phyloP scores from a whole-genome alignment of 2,888 invertebrate genomes.

The Cryptops parisi region DNA sequence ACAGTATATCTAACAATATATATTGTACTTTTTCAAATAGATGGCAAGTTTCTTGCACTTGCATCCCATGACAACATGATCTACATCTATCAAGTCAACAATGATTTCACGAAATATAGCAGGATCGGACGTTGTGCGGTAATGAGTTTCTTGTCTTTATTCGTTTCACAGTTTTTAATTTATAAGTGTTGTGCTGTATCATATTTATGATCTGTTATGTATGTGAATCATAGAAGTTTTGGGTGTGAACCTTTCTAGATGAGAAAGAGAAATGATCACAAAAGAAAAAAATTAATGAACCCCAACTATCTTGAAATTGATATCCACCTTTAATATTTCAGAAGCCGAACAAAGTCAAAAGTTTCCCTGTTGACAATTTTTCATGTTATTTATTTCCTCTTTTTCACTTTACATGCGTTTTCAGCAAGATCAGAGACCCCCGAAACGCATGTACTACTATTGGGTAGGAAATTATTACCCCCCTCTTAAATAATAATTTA shows the following conservation, averaged over 20 bases:
- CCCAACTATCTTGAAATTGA: too few relatives aligned
- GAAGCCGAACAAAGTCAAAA: too few relatives aligned
- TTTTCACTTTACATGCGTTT: conserved; percentile 10
- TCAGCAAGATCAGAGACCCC: conserved; percentile 16
- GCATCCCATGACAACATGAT: conserved; percentile 81
- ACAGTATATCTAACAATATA: too few relatives aligned
- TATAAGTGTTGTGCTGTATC: background rate
- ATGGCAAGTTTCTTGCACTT: conserved; percentile 63
- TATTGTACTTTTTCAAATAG: conserved; percentile 66
- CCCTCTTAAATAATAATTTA: too few relatives aligned
- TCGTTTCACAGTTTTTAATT: background rate
- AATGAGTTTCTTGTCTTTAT: conserved; percentile 35
- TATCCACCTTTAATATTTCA: too few relatives aligned
- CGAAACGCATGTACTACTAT: conserved; percentile 18
- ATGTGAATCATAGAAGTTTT: too few relatives aligned
- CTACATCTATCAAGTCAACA: conserved; percentile 72
- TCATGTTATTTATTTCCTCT: conserved; percentile 5
- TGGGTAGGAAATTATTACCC: too few relatives aligned
- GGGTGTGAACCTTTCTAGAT: too few relatives aligned
- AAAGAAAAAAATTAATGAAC: too few relatives aligned
- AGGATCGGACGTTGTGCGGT: conserved; percentile 74
- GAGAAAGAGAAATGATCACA: too few relatives aligned
- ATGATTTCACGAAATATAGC: conserved; percentile 57
- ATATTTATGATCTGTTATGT: background rate
- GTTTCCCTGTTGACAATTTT: too few relatives aligned